phyloP scores from a whole-genome alignment of 2,888 invertebrate genomes.

The Nemotelus pantherinus region DNA sequence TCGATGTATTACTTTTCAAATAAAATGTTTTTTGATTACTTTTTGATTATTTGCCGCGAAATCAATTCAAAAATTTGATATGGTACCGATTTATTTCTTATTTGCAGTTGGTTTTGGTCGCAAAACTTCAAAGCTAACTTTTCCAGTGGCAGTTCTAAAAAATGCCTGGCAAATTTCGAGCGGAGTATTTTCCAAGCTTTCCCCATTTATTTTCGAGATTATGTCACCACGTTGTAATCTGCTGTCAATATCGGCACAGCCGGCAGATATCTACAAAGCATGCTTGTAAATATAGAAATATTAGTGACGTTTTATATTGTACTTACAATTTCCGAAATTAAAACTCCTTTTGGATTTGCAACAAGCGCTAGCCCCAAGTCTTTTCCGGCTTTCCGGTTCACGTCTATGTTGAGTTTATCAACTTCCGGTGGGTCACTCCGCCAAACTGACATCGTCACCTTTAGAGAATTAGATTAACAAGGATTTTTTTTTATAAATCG shows the following conservation, averaged over 20 bases:
- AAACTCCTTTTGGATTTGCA: conserved; percentile 84
- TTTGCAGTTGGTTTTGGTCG: conserved; percentile 75
- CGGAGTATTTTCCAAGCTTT: conserved; percentile 78
- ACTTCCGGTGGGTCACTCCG: conserved; percentile 80
- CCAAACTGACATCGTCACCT: conserved; percentile 87
- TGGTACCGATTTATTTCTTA: conserved; percentile 8
- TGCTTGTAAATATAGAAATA: not conserved
- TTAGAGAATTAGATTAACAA: conserved; percentile 30
- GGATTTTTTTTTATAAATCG: not conserved
- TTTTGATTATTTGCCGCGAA: no score
- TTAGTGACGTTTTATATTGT: not conserved
- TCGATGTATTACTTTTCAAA: no score
- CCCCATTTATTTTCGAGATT: conserved; percentile 87
- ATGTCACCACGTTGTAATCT: conserved; percentile 92
- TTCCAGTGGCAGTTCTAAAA: conserved; percentile 86
- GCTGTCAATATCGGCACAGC: conserved; percentile 87
- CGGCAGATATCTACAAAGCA: conserved; percentile 67
- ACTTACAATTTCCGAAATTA: conserved; percentile 91
- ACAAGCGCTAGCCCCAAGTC: conserved; percentile 89
- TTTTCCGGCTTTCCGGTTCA: conserved; percentile 87
- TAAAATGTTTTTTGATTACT: no score
- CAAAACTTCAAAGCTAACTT: conserved; percentile 83
- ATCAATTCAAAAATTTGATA: no score
- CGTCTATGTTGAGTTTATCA: conserved; percentile 81
- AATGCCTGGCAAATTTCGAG: conserved; percentile 89